Evolutionary conservation across 2,113 vertebrate genomes (phyloP).

Genomic region (Dendrocopos noguchii): DNA sequence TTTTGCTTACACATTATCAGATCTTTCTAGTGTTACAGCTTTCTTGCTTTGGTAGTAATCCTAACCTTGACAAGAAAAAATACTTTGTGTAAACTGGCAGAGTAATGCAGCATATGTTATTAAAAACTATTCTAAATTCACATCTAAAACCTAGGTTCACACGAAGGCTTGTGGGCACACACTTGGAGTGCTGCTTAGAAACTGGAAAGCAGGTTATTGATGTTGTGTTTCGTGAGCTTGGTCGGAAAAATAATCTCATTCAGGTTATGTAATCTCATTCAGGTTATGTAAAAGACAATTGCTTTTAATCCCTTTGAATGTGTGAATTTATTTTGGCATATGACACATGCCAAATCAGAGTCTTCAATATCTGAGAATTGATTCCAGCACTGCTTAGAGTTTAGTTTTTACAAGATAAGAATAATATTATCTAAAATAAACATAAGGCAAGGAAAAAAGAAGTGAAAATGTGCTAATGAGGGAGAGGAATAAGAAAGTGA

Average conservation of each 20-base stretch:
- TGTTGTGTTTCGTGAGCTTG: not conserved
- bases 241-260: not conserved
- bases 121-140: not conserved
- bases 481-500: not conserved
- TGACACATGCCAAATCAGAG: not conserved
- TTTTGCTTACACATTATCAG: not conserved
- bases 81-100: not conserved
- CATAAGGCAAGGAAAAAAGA: not conserved
- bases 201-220: not conserved
- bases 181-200: not conserved
- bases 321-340: conserved; percentile 7
- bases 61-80: not conserved
- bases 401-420: conserved; percentile 24
- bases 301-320: not conserved
- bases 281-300: conserved; percentile 7
- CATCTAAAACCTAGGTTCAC: not conserved
- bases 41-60: not conserved
- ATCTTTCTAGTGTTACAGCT: not conserved
- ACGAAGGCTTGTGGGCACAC: not conserved
- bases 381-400: conserved; percentile 3
- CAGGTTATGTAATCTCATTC: conserved; percentile 1
- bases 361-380: conserved; percentile 11
- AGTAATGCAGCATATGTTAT: not conserved
- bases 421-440: conserved; percentile 45
- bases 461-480: conserved; percentile 18